Base-by-base conservation (phyloP, 1,140 invertebrate species). In the Drosophila auraria region DNA sequence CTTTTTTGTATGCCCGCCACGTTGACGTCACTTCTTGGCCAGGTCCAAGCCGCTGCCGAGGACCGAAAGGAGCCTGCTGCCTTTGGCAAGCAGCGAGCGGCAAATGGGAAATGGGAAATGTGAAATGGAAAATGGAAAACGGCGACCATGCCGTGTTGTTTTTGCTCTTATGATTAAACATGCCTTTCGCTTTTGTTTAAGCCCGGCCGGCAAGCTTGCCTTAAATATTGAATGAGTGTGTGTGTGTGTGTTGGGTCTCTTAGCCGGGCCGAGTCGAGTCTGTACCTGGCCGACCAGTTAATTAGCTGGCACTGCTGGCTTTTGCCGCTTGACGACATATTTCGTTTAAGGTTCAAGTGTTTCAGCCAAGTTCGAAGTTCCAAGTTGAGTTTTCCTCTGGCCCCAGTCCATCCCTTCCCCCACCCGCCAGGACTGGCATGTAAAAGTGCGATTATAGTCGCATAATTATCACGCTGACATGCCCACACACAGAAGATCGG, bases 401-500 rank as follows among this genome's bases (percentile, higher is more conserved):
- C 54, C 63, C 27, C 33, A 33, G 17, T 36, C 20, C 27, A 20
- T 56, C 33, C 20, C 0, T 62, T n/a, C 42, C 12, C 36, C 36
- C 11, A 12, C 40, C n/a, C 15, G 27, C 33, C 25, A 9, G 27
- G 45, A 57, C 78, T 90, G 86, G 86, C 86, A 90, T 90, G 86
- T 90, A 86, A 90, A 86, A 90, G 86, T 90, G 86, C 82, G 86
- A 90, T 90, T 90, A 90, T 90, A 90, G 87, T 90, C 86, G 86
- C 86, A 90, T 90, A 90, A 90, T 90, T 90, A 90, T 91, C 86
- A 90, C 87, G 86, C 87, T 90, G 86, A 91, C 82, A 89, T 89
- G 71, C 84, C 78, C 78, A 71, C 59, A 83, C 80, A 78, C 65
- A 81, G 78, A 71, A 44, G 68, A 73, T 61, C 47, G 69, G 2